A percentile compares a stretch with the other conserved stretches of the same genome.
phyloP scores from a whole-genome alignment of 2,113 vertebrate species.

The Ochotona curzoniae region DNA sequence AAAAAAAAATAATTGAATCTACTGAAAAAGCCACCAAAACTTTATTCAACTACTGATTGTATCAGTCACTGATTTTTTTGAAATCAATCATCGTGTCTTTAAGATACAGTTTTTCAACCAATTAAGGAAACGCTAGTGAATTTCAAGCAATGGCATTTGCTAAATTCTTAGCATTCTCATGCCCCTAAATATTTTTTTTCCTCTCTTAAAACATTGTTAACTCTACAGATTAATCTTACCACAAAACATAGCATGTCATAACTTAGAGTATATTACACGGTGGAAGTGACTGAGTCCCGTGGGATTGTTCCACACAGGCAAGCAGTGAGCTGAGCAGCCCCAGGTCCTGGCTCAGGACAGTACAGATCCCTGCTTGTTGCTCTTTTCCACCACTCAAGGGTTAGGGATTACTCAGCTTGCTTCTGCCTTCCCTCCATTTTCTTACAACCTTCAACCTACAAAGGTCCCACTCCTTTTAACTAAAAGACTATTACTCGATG shows the following conservation, averaged over 20 bases:
- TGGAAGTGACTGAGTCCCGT: neutral
- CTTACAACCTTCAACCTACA: too few relatives aligned
- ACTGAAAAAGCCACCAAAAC: too few relatives aligned
- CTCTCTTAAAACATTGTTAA: neutral
- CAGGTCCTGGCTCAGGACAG: fast-evolving
- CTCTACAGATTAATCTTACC: neutral
- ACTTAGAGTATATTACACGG: fast-evolving
- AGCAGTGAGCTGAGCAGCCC: fast-evolving
- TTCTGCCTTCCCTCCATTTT: too few relatives aligned
- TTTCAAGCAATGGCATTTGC: neutral
- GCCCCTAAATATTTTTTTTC: neutral
- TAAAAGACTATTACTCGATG: too few relatives aligned
- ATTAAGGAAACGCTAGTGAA: neutral
- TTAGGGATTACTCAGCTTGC: too few relatives aligned
- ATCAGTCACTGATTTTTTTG: neutral
- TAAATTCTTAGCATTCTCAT: neutral
- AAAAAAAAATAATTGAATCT: too few relatives aligned
- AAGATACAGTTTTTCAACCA: neutral
- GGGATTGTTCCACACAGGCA: too few relatives aligned
- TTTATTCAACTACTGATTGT: neutral
- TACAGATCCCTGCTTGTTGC: too few relatives aligned
- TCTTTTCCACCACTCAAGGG: too few relatives aligned
- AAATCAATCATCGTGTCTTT: neutral
- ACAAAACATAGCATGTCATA: neutral
- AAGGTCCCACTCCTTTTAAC: too few relatives aligned